Percentiles rank a stretch among this genome's conserved stretches.
These are phyloP conservation scores for Mohoua ochrocephala DNA, from an alignment of 2,113 vertebrate species.

Conservation along the genomic window DNA sequence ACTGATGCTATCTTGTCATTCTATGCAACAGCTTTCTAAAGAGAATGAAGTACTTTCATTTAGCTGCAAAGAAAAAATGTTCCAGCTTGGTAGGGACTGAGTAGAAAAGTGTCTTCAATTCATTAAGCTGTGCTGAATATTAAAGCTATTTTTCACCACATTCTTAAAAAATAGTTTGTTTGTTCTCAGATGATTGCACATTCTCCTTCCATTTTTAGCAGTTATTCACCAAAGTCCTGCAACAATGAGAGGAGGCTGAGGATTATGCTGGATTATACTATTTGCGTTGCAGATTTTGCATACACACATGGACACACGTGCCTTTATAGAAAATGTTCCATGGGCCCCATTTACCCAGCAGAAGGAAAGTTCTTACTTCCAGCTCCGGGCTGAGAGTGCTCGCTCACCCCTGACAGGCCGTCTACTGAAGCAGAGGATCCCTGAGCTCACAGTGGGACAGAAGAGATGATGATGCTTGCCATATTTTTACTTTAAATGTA, in stretches of 20 bases:
- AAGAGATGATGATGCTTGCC: background rate
- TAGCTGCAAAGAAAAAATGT: background rate
- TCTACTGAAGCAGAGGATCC: background rate
- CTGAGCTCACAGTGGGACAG: background rate
- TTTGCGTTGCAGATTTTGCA: background rate
- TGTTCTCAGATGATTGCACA: background rate
- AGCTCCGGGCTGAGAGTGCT: background rate
- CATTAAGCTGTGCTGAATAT: background rate
- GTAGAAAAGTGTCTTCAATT: background rate
- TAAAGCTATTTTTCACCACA: background rate
- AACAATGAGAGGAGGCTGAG: background rate
- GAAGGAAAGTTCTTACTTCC: background rate
- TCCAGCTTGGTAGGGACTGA: background rate
- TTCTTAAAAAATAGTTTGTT: background rate
- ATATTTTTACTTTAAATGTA: background rate
- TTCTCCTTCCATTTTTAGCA: background rate
- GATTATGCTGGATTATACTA: background rate
- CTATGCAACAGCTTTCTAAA: background rate
- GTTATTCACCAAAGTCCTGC: background rate
- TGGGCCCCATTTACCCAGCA: background rate
- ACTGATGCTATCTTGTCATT: background rate
- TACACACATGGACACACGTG: rapidly evolving
- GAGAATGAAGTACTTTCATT: background rate
- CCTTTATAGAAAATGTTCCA: background rate
- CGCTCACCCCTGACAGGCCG: rapidly evolving